These are phyloP conservation scores for Myotis lucifugus DNA, from an alignment of 2,113 vertebrate genomes.

Conservation along the genomic window DNA sequence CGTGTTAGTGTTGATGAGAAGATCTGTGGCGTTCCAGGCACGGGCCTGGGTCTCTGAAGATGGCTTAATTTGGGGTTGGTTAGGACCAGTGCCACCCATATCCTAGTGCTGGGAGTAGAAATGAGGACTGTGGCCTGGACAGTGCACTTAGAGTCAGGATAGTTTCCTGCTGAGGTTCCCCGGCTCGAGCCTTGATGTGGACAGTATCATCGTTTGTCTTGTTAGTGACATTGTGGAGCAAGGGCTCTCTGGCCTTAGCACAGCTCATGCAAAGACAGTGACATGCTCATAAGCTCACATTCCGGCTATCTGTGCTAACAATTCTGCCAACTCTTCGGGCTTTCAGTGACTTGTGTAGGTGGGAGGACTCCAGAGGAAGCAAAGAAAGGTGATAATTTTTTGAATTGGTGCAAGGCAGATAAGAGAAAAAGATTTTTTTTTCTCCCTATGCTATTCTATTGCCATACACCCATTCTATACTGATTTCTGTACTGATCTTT, in stretches of 20 bases:
- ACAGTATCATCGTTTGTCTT: neutral
- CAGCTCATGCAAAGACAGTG: neutral
- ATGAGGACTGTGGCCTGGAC: neutral
- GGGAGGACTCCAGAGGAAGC: neutral
- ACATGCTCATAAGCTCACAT: neutral
- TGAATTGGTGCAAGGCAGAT: neutral
- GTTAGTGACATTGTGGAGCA: neutral
- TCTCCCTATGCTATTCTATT: neutral
- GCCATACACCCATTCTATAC: neutral
- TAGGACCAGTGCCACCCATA: neutral
- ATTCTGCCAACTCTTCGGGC: neutral
- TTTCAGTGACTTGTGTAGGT: neutral
- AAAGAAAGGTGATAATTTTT: neutral
- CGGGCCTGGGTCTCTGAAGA: neutral
- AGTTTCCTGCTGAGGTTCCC: neutral
- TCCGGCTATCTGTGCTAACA: neutral
- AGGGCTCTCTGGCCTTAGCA: neutral
- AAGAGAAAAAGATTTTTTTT: neutral
- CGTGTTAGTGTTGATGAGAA: neutral
- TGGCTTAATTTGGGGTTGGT: neutral
- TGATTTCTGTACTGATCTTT: neutral
- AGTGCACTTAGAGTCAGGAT: neutral
- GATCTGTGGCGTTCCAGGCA: neutral
- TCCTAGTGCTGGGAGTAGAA: neutral
- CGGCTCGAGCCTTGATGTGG: neutral